Conservation (phyloP, 92 coral and sea anemone genomes). For the Bergia puertoricense region DNA sequence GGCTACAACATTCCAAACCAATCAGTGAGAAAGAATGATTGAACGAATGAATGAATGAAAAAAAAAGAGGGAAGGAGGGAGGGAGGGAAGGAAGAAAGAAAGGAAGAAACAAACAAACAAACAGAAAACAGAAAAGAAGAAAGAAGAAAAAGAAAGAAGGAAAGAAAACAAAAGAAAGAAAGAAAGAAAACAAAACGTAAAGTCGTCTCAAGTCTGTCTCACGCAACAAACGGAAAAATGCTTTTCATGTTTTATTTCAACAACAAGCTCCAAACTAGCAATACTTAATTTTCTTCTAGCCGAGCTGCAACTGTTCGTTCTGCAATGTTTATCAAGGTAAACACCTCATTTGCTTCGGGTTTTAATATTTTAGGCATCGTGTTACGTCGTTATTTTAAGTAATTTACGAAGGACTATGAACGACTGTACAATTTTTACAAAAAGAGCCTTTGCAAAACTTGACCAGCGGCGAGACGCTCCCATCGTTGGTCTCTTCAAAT, state of each 20-base stretch:
- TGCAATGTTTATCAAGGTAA: neutral
- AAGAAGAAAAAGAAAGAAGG: too few relatives aligned
- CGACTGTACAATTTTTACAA: slow-evolving; percentile 27
- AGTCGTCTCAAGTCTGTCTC: neutral
- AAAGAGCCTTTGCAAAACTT: slow-evolving; percentile 26
- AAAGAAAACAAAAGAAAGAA: too few relatives aligned
- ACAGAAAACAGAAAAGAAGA: too few relatives aligned
- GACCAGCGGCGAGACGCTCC: neutral
- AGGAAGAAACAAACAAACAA: too few relatives aligned
- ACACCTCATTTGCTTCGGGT: neutral
- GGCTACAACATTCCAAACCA: too few relatives aligned
- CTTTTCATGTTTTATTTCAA: neutral
- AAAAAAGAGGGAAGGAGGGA: too few relatives aligned
- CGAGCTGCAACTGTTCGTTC: neutral
- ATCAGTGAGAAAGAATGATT: too few relatives aligned
- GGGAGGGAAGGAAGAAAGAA: too few relatives aligned
- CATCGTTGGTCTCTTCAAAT: neutral
- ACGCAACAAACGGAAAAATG: neutral
- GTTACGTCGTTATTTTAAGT: neutral
- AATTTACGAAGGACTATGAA: slow-evolving; percentile 11
- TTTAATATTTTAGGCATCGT: neutral
- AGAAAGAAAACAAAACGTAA: too few relatives aligned
- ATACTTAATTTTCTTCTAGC: neutral
- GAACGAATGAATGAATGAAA: too few relatives aligned
- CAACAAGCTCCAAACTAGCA: slow-evolving; percentile 5